A percentile compares a stretch with the other conserved stretches of the same genome.
Conservation (phyloP, 1,140 invertebrate species). For the Chelonus insularis region DNA sequence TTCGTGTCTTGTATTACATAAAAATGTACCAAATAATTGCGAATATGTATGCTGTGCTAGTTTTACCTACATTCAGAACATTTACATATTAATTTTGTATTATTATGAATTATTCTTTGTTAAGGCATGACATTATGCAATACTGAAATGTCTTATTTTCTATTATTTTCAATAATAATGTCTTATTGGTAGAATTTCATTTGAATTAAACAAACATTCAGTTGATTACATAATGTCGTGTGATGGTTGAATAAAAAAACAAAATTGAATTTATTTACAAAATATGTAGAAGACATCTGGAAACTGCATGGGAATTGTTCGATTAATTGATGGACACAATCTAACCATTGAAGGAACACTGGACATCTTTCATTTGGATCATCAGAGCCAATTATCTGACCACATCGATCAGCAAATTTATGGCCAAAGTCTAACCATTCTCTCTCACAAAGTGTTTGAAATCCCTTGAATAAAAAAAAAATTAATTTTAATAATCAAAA, state of each 20-base stretch:
- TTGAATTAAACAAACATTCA: no score
- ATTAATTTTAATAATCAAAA: no score
- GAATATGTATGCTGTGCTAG: slow-evolving; percentile 94
- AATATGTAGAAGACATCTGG: slow-evolving; percentile 90
- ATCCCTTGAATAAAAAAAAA: no score
- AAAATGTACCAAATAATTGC: slow-evolving; percentile 94
- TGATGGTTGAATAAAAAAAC: no score
- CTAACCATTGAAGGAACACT: slow-evolving; percentile 97
- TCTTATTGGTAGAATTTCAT: no score
- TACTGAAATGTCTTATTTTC: no score
- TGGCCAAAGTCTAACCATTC: slow-evolving; percentile 98
- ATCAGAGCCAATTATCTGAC: slow-evolving; percentile 78
- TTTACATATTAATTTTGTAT: slow-evolving; percentile 12
- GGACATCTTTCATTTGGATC: slow-evolving; percentile 92
- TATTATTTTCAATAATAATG: no score
- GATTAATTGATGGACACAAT: slow-evolving; percentile 92
- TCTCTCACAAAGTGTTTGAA: slow-evolving; percentile 86
- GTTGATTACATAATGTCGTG: no score
- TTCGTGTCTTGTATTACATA: slow-evolving; percentile 87
- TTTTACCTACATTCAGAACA: slow-evolving; percentile 75
- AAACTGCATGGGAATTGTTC: slow-evolving; percentile 90
- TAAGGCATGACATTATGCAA: no score
- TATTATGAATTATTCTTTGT: slow-evolving; percentile 7
- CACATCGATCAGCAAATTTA: slow-evolving; percentile 94
- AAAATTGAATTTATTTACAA: slow-evolving; percentile 76